Evolutionary conservation across 2,113 vertebrate genomes (phyloP).

Genomic region (Callionymus lyra): DNA sequence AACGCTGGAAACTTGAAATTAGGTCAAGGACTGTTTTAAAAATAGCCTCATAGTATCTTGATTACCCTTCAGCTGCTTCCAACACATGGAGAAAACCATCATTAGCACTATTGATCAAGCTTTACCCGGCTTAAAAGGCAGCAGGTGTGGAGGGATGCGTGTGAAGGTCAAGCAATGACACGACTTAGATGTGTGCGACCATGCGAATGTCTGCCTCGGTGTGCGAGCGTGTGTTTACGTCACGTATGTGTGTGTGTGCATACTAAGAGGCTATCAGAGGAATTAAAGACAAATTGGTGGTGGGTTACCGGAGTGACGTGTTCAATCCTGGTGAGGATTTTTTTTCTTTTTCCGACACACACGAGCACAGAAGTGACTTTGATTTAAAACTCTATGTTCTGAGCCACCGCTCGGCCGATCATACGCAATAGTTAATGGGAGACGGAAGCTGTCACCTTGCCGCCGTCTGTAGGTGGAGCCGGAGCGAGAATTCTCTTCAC

Average conservation of each 20-base stretch:
- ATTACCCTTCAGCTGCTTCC: too few species aligned
- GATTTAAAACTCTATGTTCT: conserved; percentile 23
- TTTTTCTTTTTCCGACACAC: not conserved
- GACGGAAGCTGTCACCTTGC: conserved; percentile 61
- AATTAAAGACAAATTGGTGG: conserved; percentile 7
- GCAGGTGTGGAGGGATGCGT: conserved; percentile 30
- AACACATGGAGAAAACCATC: too few species aligned
- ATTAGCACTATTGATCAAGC: conserved; percentile 46
- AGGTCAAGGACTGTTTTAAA: too few species aligned
- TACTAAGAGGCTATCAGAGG: not conserved
- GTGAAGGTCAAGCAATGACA: conserved; percentile 44
- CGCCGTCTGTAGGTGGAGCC: conserved; percentile 19
- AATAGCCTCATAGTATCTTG: too few species aligned
- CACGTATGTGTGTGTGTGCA: conserved; percentile 1
- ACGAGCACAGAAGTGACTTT: conserved; percentile 4
- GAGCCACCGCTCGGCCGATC: conserved; percentile 38
- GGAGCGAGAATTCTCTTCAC: conserved; percentile 31
- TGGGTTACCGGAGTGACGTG: too few species aligned
- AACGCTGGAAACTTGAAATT: too few species aligned
- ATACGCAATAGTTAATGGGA: conserved; percentile 37
- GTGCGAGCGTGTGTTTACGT: conserved; percentile 2
- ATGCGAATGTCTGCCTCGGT: conserved; percentile 21
- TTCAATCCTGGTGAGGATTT: not conserved
- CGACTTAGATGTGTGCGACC: conserved; percentile 35
- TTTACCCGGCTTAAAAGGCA: conserved; percentile 48